Conservation (phyloP, 2,113 vertebrate species). For the Stigmatopora nigra region DNA sequence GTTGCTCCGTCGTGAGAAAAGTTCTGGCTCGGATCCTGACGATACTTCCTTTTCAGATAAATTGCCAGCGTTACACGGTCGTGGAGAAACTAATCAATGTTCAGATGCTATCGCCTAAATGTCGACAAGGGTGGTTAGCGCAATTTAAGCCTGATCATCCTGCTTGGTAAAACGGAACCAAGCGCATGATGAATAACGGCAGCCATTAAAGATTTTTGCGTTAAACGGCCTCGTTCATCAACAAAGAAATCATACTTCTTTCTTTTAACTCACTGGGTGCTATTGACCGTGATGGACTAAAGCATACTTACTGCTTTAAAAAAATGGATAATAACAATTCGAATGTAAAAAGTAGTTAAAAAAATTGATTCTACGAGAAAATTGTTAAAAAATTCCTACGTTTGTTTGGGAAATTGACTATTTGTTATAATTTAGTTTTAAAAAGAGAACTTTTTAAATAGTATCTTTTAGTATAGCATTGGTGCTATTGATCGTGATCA, state of each 20-base stretch:
- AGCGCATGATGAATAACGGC: slow-evolving; percentile 57
- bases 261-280: slow-evolving; percentile 43
- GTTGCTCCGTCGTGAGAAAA: slow-evolving; percentile 51
- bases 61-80: slow-evolving; percentile 46
- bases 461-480: too few species aligned
- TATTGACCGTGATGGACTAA: too few species aligned
- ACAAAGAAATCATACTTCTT: slow-evolving; percentile 48
- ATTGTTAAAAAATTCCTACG: too few species aligned
- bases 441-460: too few species aligned
- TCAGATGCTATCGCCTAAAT: slow-evolving; percentile 59
- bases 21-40: slow-evolving; percentile 50
- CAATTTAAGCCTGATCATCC: slow-evolving; percentile 55
- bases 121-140: slow-evolving; percentile 56
- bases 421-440: too few species aligned
- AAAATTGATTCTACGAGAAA: too few species aligned
- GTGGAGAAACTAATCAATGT: slow-evolving; percentile 63
- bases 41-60: slow-evolving; percentile 56
- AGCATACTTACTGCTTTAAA: too few species aligned
- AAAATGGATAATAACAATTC: too few species aligned
- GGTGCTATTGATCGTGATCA: too few species aligned
- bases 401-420: too few species aligned
- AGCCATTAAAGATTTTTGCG: slow-evolving; percentile 42
- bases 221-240: slow-evolving; percentile 51
- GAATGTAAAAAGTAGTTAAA: too few species aligned
- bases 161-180: slow-evolving; percentile 46